Base-by-base conservation (phyloP, 92 coral and sea anemone species). In the Heliopora coerulea region DNA sequence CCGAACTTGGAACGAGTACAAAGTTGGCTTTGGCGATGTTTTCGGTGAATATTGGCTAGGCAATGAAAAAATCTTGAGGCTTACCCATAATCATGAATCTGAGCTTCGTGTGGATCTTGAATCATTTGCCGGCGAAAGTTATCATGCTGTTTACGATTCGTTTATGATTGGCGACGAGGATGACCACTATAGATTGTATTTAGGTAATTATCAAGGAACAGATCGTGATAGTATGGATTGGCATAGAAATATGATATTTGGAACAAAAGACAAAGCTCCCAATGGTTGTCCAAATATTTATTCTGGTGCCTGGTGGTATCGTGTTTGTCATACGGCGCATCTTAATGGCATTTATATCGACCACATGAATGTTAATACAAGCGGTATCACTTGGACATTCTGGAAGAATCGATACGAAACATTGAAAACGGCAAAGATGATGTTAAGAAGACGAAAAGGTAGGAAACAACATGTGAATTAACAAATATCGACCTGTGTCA, bases 1-100 rank as follows among this genome's bases (percentile, higher is more conserved):
- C 31, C 86, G 86, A 32, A 56, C 52, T 6, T 86, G 91, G 96
- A 59, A 83, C 1, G 91, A 83, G 54, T 89, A 86, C 61, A 89
- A 81, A 78, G 17, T 8, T 6, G 52, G 52, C 15, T 46, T 46
- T 46, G 96, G 96, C 29, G 83, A 83, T 73, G 89, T 89, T 0
- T 62, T 79, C 49, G 74, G 78, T 7, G 81, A 78, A 26, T 87
- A 87, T 79, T 89, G 96, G 96, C 91, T 89, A 10, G 96, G 96
- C 12, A 80, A 83, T 42, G 91, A 89, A 20, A 78, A 80, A n/a
- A 81, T 86, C 24, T 85, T 87, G 61, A 82, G 89, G 18, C 84
- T 89, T 12, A 86, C 87, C 2, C 68, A 85, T 5, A 56, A 82
- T 0, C n/a, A 46, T n/a, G 49, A 56, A 23, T 66, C 67, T 29